These are phyloP conservation scores for Pseudocheirus occidentalis DNA, from an alignment of 2,797 vertebrate genomes.

Conservation along the genomic window DNA sequence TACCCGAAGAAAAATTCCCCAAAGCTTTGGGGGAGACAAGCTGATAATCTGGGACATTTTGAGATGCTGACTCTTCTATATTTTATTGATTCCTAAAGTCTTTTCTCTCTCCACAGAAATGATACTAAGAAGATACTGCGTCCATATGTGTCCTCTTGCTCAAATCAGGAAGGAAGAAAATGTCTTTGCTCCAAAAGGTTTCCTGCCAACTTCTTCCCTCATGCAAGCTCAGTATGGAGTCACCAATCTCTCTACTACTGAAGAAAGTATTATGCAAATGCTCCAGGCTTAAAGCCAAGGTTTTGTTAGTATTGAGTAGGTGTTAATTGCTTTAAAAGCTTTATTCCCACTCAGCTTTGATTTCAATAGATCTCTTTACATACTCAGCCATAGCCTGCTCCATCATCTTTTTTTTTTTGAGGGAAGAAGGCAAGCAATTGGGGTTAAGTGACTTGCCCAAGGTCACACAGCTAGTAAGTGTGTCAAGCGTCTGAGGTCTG, in stretches of 20 bases:
- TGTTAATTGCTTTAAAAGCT: not conserved
- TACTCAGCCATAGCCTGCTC: not conserved
- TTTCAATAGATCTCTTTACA: not conserved
- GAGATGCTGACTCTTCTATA: not conserved
- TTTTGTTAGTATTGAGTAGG: not conserved
- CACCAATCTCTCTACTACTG: not conserved
- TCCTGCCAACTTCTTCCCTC: not conserved
- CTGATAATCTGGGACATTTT: not conserved
- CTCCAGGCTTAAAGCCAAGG: not conserved
- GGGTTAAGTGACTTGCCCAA: too few species aligned
- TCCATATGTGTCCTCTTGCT: not conserved
- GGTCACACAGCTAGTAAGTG: too few species aligned
- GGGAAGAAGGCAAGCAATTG: too few species aligned
- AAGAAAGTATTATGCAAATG: not conserved
- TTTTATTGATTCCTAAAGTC: not conserved
- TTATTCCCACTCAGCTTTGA: conserved; percentile 2
- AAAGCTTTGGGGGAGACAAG: not conserved
- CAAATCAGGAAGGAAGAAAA: not conserved
- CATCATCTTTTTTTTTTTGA: too few species aligned
- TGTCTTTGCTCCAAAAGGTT: not conserved
- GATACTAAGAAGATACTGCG: not conserved
- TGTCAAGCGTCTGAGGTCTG: too few species aligned
- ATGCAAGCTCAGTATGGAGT: not conserved
- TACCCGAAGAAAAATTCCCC: not conserved
- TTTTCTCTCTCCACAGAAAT: not conserved